Base-by-base conservation (phyloP, 2,888 invertebrate species). In the Mylabris sibirica region DNA sequence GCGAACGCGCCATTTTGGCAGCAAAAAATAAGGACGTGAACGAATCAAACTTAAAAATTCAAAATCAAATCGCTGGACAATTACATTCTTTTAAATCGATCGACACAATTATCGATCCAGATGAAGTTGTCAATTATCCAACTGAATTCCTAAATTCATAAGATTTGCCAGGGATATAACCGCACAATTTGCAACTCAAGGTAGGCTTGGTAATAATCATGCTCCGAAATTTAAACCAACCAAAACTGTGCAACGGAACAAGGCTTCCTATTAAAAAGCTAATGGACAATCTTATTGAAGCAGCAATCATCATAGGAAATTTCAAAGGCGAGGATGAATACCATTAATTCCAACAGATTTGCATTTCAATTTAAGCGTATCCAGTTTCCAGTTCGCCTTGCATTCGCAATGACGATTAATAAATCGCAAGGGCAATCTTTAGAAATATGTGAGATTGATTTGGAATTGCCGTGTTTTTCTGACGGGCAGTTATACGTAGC, bases 21-120 rank as follows among this genome's bases (percentile, higher is more conserved):
- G 68, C 68, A 44, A 60, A 70, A 74, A 83, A 83, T 73, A 77
- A 77, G 75, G 79, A 81, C 78, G 80, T 81, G 60, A 75, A 81
- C 74, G 72, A 78, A 71, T 41, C 77, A 24, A 82, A 82, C 72
- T 76, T 67, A 60, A 72, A 72, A 77, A 80, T 80, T 78, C 79
- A 76, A 66, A 70, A 72, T 72, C 12, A 70, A 41, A 73, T 78
- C 59, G 34, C 69, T 61, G 75, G 74, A 14, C 14, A 34, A 63
- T 9, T 35, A 49, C 53, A 53, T 63, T 53, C 53, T 9, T 63
- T 53, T 26, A 53, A 63, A 63, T 72, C 71, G 8, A 57, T 72
- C 14, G 72, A 74, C n/a, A 41, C 71, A 65, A 65, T 49, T 65
- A 72, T 9, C 6, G 12, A 41, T 12, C 41, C 9, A 4, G 41